Percentiles rank a stretch among this genome's conserved stretches.
phyloP scores from a whole-genome alignment of 1,140 invertebrate genomes.

The Eulimnadia texana region DNA sequence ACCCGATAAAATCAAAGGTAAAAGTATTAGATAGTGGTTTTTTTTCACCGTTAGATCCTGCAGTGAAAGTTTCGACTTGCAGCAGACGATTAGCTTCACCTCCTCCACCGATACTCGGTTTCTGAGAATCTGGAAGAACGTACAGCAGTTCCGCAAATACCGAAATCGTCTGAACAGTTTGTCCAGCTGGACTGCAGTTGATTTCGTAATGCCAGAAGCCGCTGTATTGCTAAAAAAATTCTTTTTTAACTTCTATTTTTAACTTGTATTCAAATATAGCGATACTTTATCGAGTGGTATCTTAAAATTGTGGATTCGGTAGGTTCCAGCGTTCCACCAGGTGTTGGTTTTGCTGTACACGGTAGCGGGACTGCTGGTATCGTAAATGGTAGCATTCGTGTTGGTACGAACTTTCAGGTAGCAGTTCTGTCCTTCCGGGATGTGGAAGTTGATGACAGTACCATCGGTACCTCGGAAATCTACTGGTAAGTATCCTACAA shows the following conservation, averaged over 20 bases:
- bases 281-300: neutral
- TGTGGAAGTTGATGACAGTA: neutral
- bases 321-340: neutral
- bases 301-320: neutral
- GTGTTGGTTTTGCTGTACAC: neutral
- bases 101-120: neutral
- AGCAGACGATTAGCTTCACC: neutral
- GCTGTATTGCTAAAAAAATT: neutral
- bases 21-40: neutral
- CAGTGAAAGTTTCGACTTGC: neutral
- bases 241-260: neutral
- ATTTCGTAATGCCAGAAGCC: neutral
- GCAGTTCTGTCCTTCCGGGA: neutral
- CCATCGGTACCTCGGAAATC: neutral
- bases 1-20: neutral
- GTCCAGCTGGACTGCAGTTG: neutral
- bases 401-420: neutral
- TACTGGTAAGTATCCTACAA: neutral
- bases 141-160: neutral
- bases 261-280: neutral
- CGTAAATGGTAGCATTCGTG: neutral
- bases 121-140: neutral
- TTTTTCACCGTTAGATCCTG: neutral
- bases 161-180: neutral
- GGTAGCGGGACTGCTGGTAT: neutral